Percentiles rank a stretch among this genome's conserved stretches.
Evolutionary conservation across 2,888 invertebrate species (phyloP).

Genomic region (Chrysotoxum bicinctum): DNA sequence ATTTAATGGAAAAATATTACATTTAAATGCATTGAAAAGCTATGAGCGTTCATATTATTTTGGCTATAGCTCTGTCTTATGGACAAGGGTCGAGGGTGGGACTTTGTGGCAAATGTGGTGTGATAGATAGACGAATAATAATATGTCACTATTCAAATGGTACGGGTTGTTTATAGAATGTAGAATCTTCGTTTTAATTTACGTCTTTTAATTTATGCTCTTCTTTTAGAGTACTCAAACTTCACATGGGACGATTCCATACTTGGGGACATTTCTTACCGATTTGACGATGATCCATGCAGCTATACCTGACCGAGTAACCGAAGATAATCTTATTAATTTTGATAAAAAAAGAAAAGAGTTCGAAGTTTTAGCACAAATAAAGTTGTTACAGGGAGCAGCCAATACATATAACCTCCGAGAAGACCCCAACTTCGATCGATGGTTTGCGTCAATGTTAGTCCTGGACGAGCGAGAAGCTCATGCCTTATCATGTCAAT

Average conservation of each 20-base stretch:
- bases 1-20: too few relatives aligned
- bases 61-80: too few relatives aligned
- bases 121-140: too few relatives aligned
- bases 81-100: too few relatives aligned
- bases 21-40: too few relatives aligned
- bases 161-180: not conserved
- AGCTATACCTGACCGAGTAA: conserved; percentile 91
- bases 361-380: conserved; percentile 98
- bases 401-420: conserved; percentile 96
- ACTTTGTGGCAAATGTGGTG: too few relatives aligned
- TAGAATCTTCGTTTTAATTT: not conserved
- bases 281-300: conserved; percentile 99
- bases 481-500: conserved; percentile 93
- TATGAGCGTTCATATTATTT: too few relatives aligned
- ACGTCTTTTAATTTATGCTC: not conserved
- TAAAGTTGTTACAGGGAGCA: conserved; percentile 95
- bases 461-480: conserved; percentile 96
- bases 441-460: conserved; percentile 97
- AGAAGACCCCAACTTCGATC: conserved; percentile 93
- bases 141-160: not conserved
- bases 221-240: conserved; percentile 84
- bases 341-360: conserved; percentile 99
- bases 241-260: conserved; percentile 97
- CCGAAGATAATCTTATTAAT: conserved; percentile 92
- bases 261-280: conserved; percentile 98